phyloP scores from a whole-genome alignment of 2,113 vertebrate genomes.

The Tinamus guttatus region DNA sequence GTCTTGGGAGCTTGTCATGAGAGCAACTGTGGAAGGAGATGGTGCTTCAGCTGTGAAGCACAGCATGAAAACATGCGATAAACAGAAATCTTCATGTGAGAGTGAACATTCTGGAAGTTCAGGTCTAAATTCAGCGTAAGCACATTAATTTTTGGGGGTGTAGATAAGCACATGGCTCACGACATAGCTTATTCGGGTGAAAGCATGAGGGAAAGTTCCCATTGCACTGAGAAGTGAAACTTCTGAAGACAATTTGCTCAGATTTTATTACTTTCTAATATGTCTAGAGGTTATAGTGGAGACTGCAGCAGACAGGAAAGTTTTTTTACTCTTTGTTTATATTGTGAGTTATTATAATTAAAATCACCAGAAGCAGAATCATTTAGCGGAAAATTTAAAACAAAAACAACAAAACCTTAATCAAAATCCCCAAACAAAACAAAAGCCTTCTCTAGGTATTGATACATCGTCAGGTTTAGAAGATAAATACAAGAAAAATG shows the following conservation, averaged over 20 bases:
- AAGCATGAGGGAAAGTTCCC: neutral
- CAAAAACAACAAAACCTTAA: neutral
- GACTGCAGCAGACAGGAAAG: neutral
- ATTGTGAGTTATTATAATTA: constrained; percentile 61
- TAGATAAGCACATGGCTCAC: neutral
- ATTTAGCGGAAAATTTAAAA: constrained; percentile 51
- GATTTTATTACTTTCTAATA: neutral
- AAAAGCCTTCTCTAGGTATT: constrained; percentile 60
- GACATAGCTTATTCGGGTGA: neutral
- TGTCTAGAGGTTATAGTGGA: neutral
- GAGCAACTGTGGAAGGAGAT: neutral
- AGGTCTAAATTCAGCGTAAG: constrained; percentile 23
- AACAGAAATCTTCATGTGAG: neutral
- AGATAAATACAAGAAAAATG: constrained; percentile 63
- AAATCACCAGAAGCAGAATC: constrained; percentile 50
- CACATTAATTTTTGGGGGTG: neutral
- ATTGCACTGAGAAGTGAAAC: neutral
- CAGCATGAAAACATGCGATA: constrained; percentile 20
- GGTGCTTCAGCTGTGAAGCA: constrained; percentile 19
- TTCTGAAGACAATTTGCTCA: neutral
- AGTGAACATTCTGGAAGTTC: constrained; percentile 39
- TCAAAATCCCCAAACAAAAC: neutral
- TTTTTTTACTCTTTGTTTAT: constrained; percentile 57
- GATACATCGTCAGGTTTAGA: constrained; percentile 68
- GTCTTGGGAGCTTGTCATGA: neutral